Conservation (phyloP, 2,888 invertebrate species). For the Cryptops parisi region DNA sequence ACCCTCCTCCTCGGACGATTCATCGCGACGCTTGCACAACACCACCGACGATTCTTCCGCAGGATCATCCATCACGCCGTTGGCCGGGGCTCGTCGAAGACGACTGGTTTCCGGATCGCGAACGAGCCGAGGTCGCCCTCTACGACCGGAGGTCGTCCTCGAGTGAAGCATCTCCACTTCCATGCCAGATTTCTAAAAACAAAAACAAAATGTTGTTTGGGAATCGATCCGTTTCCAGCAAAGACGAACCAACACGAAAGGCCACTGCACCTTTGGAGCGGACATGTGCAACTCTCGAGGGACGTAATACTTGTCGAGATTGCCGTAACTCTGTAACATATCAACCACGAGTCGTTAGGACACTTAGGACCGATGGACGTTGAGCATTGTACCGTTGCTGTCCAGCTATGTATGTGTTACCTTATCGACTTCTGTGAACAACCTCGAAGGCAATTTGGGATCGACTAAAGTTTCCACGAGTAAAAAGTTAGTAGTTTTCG, state of each 20-base stretch:
- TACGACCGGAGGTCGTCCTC: background rate
- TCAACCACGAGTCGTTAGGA: too few relatives aligned
- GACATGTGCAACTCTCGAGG: too few relatives aligned
- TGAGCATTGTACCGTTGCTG: too few relatives aligned
- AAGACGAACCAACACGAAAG: too few relatives aligned
- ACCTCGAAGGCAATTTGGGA: conserved; percentile 63
- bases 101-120: conserved; percentile 5
- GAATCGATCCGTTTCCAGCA: too few relatives aligned
- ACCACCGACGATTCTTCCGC: too few relatives aligned
- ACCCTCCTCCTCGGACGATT: background rate
- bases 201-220: background rate
- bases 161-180: background rate
- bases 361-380: too few relatives aligned
- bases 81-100: conserved; percentile 1
- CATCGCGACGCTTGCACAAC: too few relatives aligned
- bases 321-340: too few relatives aligned
- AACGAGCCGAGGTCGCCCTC: conserved; percentile 5
- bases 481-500: conserved; percentile 74
- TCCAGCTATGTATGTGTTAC: too few relatives aligned
- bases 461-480: conserved; percentile 77
- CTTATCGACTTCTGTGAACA: conserved; percentile 33
- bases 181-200: conserved; percentile 8
- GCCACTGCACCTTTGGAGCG: too few relatives aligned
- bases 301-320: too few relatives aligned
- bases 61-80: conserved; percentile 3